Evolutionary conservation across 1,140 invertebrate genomes (phyloP).

Genomic region (Liolophura sinensis): DNA sequence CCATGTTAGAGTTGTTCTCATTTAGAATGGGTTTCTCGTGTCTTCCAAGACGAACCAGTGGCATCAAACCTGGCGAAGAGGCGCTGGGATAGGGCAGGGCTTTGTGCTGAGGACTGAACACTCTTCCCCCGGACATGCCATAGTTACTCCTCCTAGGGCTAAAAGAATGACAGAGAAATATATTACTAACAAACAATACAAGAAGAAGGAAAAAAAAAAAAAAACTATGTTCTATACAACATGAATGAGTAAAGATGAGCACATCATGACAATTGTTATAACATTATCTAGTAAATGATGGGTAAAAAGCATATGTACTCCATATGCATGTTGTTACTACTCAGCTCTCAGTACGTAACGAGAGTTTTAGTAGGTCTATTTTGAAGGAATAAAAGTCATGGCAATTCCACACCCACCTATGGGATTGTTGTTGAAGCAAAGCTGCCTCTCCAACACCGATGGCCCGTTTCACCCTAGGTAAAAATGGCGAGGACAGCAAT

Average conservation of each 20-base stretch:
- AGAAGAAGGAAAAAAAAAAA: not conserved
- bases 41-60: slow-evolving; percentile 14
- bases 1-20: slow-evolving; percentile 5
- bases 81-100: slow-evolving; percentile 16
- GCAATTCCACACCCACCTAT: not conserved
- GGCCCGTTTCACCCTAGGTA: slow-evolving; percentile 19
- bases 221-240: not conserved
- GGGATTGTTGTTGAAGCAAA: not conserved
- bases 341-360: too few relatives aligned
- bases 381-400: not conserved
- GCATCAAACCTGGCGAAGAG: slow-evolving; percentile 15
- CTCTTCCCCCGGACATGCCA: slow-evolving; percentile 1
- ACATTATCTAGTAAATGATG: too few relatives aligned
- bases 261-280: too few relatives aligned
- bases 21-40: slow-evolving; percentile 11
- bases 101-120: slow-evolving; percentile 9
- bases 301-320: too few relatives aligned
- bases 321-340: too few relatives aligned
- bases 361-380: not conserved
- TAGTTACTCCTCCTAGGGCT: slow-evolving; percentile 4
- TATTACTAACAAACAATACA: not conserved
- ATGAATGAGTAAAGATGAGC: not conserved
- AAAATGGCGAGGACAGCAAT: slow-evolving; percentile 14
- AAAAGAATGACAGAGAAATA: not conserved
- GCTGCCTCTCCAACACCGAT: slow-evolving; percentile 13